phyloP scores from a whole-genome alignment of 2,888 invertebrate species.

The Drosophila formosana region DNA sequence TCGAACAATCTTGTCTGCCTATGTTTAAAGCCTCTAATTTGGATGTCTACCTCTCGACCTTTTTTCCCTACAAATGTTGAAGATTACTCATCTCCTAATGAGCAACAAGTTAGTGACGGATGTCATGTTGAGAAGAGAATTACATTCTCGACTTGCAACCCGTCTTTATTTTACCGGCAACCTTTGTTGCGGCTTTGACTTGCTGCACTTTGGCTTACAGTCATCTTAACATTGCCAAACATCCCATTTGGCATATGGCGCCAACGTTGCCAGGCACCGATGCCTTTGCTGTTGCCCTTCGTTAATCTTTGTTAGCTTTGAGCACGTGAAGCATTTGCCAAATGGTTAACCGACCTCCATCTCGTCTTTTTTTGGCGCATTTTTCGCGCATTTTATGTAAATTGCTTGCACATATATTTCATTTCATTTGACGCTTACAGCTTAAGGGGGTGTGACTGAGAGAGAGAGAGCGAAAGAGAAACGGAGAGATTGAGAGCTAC shows the following conservation, averaged over 20 bases:
- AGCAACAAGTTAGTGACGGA: neutral
- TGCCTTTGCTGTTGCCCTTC: slow-evolving; percentile 10
- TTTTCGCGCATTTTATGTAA: slow-evolving; percentile 64
- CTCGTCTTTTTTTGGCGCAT: slow-evolving; percentile 27
- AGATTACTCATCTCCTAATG: neutral
- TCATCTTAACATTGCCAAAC: slow-evolving; percentile 18
- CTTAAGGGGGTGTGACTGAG: slow-evolving; percentile 19
- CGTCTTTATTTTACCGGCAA: neutral
- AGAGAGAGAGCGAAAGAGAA: neutral
- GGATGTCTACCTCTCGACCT: neutral
- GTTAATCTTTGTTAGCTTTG: slow-evolving; percentile 66
- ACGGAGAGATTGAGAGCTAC: slow-evolving; percentile 1
- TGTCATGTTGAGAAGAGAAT: neutral
- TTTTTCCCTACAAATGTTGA: neutral
- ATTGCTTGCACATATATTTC: slow-evolving; percentile 57
- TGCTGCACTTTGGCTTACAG: slow-evolving; percentile 16
- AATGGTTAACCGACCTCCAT: slow-evolving; percentile 29
- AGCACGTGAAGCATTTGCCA: slow-evolving; percentile 56
- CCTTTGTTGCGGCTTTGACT: slow-evolving; percentile 8
- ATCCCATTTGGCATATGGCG: slow-evolving; percentile 33
- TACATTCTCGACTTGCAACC: neutral
- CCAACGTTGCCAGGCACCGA: slow-evolving; percentile 18
- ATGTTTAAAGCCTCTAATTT: neutral
- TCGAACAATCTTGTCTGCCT: neutral
- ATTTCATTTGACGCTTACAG: slow-evolving; percentile 47